A percentile compares a stretch with the other conserved stretches of the same genome.
Conservation (phyloP, 2,113 vertebrate genomes). For the Riparia riparia region DNA sequence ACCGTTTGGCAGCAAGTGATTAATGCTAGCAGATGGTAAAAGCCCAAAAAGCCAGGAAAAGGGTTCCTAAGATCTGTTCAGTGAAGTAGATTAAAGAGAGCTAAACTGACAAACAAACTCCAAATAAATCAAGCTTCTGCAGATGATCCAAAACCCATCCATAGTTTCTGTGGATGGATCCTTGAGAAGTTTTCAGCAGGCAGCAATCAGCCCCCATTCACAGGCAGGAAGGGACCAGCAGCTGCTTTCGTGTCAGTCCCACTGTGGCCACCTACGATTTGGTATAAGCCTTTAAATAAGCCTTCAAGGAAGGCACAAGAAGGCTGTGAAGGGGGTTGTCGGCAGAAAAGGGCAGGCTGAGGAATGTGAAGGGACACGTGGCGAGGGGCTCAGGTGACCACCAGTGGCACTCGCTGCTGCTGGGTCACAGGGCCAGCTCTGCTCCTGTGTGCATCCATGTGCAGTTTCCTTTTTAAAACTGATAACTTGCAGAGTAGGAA, state of each 20-base stretch:
- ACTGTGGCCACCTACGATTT: not conserved
- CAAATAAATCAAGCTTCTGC: not conserved
- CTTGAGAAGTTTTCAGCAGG: not conserved
- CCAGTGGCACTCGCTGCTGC: rapidly evolving
- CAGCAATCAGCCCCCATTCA: not conserved
- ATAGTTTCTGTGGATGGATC: not conserved
- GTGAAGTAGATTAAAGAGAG: not conserved
- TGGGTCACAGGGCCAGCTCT: not conserved
- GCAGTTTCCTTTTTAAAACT: not conserved
- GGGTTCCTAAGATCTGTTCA: not conserved
- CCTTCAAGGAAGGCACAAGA: not conserved
- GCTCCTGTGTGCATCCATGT: not conserved
- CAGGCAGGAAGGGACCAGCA: not conserved
- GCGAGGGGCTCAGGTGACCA: not conserved
- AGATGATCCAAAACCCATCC: not conserved
- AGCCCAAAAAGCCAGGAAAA: not conserved
- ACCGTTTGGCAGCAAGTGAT: rapidly evolving
- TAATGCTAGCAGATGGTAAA: not conserved
- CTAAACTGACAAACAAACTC: not conserved
- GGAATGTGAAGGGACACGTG: rapidly evolving
- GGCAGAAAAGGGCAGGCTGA: not conserved
- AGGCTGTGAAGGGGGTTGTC: not conserved
- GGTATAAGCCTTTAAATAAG: not conserved
- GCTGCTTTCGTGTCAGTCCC: not conserved
- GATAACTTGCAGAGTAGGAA: not conserved